Percentiles rank a stretch among this genome's conserved stretches.
These are phyloP conservation scores for Dysmachus trigonus DNA, from an alignment of 2,888 invertebrate genomes.

Conservation along the genomic window DNA sequence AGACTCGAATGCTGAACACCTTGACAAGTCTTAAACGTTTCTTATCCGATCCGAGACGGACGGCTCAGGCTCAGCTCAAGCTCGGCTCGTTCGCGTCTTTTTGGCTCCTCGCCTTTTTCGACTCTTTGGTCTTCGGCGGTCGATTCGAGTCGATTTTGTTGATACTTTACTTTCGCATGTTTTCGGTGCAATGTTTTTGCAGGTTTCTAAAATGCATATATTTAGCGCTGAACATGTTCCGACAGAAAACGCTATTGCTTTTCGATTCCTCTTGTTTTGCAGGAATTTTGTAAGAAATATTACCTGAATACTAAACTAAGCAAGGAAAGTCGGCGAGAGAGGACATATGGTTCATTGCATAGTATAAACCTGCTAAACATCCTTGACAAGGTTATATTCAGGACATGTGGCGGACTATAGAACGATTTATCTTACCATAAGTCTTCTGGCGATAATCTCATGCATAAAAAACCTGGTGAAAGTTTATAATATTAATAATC, in stretches of 20 bases:
- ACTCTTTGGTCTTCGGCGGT: background rate
- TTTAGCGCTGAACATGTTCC: background rate
- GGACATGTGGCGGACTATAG: background rate
- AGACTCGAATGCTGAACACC: constrained; percentile 52
- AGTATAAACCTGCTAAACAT: background rate
- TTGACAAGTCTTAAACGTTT: constrained; percentile 50
- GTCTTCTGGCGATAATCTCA: background rate
- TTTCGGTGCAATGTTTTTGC: background rate
- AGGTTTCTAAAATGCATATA: background rate
- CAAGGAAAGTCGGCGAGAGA: background rate
- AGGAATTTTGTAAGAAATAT: background rate
- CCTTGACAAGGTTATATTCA: background rate
- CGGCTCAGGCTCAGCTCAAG: background rate
- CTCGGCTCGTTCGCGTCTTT: background rate
- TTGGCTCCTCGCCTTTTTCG: background rate
- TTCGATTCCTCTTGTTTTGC: background rate
- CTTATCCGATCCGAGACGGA: constrained; percentile 3
- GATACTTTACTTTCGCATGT: constrained; percentile 9
- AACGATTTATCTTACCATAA: background rate
- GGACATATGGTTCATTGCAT: background rate
- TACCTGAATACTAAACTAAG: background rate
- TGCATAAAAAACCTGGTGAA: background rate
- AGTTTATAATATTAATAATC: background rate
- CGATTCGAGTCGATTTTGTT: background rate
- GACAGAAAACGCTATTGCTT: background rate